Conservation (phyloP, 1,140 invertebrate species). For the Dinothrombium tinctorium region DNA sequence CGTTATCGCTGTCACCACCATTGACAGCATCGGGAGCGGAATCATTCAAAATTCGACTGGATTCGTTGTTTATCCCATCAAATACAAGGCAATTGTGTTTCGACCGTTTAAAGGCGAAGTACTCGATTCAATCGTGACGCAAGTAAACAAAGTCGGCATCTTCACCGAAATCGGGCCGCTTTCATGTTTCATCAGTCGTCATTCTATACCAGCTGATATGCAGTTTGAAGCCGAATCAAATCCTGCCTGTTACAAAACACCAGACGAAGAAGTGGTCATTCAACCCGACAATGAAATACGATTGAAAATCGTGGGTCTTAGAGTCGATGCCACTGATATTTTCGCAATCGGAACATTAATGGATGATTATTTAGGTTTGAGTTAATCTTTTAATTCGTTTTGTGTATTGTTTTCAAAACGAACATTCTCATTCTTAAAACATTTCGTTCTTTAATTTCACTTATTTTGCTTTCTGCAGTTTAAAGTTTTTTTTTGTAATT, state of each 20-base stretch:
- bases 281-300: conserved; percentile 94
- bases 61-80: conserved; percentile 95
- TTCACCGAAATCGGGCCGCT: conserved; percentile 99
- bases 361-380: conserved; percentile 59
- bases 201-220: conserved; percentile 98
- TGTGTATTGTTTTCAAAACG: too few species aligned
- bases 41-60: conserved; percentile 94
- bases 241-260: conserved; percentile 94
- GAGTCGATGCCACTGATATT: conserved; percentile 69
- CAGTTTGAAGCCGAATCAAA: conserved; percentile 94
- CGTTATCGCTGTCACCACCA: conserved; percentile 96
- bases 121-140: conserved; percentile 90
- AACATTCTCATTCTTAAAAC: too few species aligned
- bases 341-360: conserved; percentile 95
- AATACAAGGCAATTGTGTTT: conserved; percentile 98
- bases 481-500: too few species aligned
- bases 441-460: too few species aligned
- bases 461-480: too few species aligned
- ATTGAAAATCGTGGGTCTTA: conserved; percentile 89
- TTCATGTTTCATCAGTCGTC: conserved; percentile 94
- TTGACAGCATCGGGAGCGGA: conserved; percentile 94
- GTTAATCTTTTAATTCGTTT: too few species aligned
- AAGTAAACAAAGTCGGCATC: conserved; percentile 97
- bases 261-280: conserved; percentile 92
- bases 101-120: conserved; percentile 98